A percentile compares a stretch with the other conserved stretches of the same genome.
Conservation (phyloP, 2,797 vertebrate genomes). For the Tamandua tetradactyla region DNA sequence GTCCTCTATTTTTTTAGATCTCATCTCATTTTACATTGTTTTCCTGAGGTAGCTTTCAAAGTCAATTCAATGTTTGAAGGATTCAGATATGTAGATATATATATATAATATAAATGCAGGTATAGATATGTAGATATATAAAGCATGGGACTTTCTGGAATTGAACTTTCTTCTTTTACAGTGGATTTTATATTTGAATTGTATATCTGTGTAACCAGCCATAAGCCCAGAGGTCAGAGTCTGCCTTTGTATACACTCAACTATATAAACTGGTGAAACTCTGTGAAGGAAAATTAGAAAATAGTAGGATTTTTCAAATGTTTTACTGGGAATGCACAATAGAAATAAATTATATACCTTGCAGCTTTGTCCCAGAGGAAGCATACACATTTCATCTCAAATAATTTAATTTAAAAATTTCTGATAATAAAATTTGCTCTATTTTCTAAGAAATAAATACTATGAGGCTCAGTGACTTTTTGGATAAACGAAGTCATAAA, state of each 20-base stretch:
- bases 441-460: background rate
- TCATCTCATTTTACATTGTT: background rate
- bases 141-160: background rate
- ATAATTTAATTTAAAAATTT: background rate
- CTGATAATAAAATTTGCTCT: background rate
- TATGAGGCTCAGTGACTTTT: background rate
- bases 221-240: background rate
- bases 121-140: no score
- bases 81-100: background rate
- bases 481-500: background rate
- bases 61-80: background rate
- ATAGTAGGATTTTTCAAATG: background rate
- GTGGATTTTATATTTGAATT: background rate
- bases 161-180: background rate
- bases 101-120: fast-evolving
- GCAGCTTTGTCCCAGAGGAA: background rate
- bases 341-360: background rate
- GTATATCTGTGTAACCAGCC: background rate
- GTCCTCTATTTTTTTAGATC: background rate
- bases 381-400: background rate
- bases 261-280: background rate
- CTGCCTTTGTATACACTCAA: background rate
- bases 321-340: background rate
- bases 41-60: background rate
- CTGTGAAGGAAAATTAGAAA: background rate